Evolutionary conservation across 2,113 vertebrate species (phyloP).

Genomic region (Buteo buteo): DNA sequence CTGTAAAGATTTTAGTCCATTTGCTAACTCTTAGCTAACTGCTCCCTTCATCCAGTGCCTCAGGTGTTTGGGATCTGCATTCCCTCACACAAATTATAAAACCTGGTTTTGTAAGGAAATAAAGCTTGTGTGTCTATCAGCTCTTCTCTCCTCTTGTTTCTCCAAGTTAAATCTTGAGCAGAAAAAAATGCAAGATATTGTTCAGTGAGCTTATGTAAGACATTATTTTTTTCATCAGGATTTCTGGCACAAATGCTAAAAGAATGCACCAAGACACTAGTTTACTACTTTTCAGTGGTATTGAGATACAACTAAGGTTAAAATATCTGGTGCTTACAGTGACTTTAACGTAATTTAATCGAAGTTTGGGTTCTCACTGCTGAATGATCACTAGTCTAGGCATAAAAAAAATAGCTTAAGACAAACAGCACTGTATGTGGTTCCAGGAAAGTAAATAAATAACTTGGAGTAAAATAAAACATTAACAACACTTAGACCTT

Average conservation of each 20-base stretch:
- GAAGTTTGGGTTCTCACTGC: not conserved
- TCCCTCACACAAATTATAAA: not conserved
- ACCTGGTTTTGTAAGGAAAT: not conserved
- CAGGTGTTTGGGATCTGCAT: not conserved
- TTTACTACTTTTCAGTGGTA: not conserved
- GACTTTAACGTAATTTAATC: not conserved
- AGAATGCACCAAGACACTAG: not conserved
- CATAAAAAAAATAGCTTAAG: not conserved
- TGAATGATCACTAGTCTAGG: not conserved
- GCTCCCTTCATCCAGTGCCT: not conserved
- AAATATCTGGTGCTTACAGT: not conserved
- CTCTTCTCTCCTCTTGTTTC: not conserved
- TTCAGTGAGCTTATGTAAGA: not conserved
- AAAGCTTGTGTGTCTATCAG: not conserved
- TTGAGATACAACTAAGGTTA: not conserved
- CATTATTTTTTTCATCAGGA: not conserved
- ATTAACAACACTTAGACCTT: not conserved
- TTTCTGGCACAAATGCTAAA: not conserved
- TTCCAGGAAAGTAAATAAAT: not conserved
- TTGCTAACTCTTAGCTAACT: not conserved
- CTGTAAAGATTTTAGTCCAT: not conserved
- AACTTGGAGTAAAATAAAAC: not conserved
- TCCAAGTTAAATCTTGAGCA: not conserved
- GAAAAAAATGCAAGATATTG: not conserved
- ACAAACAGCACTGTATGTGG: not conserved